These are phyloP conservation scores for Hippocampus barbouri DNA, from an alignment of 2,113 vertebrate genomes.

Conservation along the genomic window DNA sequence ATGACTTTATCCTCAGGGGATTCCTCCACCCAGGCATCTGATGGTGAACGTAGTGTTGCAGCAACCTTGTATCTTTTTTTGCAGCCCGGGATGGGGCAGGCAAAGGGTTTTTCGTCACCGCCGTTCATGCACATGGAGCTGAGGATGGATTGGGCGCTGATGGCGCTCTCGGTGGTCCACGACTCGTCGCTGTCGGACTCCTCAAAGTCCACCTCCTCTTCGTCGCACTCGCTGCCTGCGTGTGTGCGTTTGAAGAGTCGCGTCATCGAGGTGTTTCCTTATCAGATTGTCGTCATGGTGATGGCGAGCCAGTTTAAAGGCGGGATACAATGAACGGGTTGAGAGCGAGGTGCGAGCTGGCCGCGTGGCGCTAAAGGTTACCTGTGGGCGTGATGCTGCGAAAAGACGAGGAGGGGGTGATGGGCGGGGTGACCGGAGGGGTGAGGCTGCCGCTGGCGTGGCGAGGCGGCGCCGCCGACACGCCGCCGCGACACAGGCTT, in stretches of 20 bases:
- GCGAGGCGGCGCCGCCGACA: slow-evolving; percentile 84
- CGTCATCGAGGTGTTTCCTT: no score
- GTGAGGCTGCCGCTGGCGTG: slow-evolving; percentile 97
- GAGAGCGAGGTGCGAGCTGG: not conserved
- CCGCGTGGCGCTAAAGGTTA: slow-evolving; percentile 5
- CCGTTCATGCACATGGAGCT: slow-evolving; percentile 99
- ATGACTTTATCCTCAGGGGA: not conserved
- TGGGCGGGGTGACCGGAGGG: slow-evolving; percentile 94
- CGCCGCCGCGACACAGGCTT: slow-evolving; percentile 82
- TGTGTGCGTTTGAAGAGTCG: not conserved
- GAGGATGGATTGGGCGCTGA: slow-evolving; percentile 97
- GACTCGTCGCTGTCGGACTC: slow-evolving; percentile 98
- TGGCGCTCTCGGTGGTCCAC: slow-evolving; percentile 98
- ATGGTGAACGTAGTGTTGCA: not conserved
- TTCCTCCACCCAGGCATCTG: not conserved
- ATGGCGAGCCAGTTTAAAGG: no score
- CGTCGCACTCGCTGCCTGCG: slow-evolving; percentile 93
- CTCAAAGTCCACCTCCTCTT: slow-evolving; percentile 95
- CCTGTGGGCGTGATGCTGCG: slow-evolving; percentile 95
- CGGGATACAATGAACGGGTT: no score
- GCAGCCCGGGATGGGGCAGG: slow-evolving; percentile 95
- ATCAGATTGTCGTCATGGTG: no score
- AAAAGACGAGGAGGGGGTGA: slow-evolving; percentile 96
- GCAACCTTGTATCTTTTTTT: slow-evolving; percentile 98
- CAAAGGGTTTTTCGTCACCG: slow-evolving; percentile 96